Evolutionary conservation across 2,113 vertebrate genomes (phyloP), one percentile per base, ranked within the genome.

Genomic region (Corythaeola cristata): DNA sequence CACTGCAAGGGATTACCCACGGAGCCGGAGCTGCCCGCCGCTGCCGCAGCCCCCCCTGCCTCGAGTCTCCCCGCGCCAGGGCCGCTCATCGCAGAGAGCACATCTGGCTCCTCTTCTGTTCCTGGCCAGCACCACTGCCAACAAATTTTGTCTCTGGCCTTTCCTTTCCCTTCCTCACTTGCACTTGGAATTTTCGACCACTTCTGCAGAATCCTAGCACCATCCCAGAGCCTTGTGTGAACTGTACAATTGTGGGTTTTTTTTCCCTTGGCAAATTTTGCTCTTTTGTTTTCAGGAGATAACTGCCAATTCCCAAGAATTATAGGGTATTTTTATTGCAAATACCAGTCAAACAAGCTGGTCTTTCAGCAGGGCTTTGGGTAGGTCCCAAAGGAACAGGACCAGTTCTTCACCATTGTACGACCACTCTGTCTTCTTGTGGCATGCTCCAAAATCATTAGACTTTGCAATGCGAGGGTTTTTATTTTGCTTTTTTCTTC

Each of bases 61-160:
- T 27, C 15, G 5, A 28, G 19, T 32, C 21, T 20, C 49, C 21
- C 23, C 2, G 2, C 0, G 0, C 49, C 0, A 0, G 28, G n/a
- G 33, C 49, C 8, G 6, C 50, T 68, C 7, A 1, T 13, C 0
- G 0, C 86, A 17, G 35, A 5, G 22, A 66, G 35, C 45, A 78
- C 62, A 19, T 88, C 75, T 74, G 62, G 12, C 56, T 88, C 35
- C 60, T 24, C 21, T 44, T 58, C 84, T 52, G 28, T 2, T 76
- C 49, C 85, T 60, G 63, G 56, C 71, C 1, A 0, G 24, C 45
- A 16, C 30, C 44, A 9, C 33, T 0, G 5, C 35, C 15, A 5
- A 16, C 11, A 60, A 4, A 50, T 52, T 55, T 35, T 47, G 11
- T 5, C 58, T 78, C 55, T 12, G 7, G 1, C 13, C 16, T 74